These are phyloP conservation scores for Limnodromus scolopaceus DNA, from an alignment of 2,797 vertebrate species.

Conservation along the genomic window DNA sequence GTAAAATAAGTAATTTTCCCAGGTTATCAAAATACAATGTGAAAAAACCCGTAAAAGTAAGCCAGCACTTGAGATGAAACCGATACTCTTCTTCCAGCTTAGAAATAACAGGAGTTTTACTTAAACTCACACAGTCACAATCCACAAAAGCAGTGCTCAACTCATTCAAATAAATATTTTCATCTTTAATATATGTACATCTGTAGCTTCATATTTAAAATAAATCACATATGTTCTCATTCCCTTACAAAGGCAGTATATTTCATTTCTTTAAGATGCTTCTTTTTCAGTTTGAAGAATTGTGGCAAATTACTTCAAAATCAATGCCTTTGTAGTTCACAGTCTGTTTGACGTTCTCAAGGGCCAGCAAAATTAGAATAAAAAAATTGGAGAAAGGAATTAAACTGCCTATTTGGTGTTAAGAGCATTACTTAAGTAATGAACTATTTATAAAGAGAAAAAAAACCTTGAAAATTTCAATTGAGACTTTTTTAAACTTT, in stretches of 20 bases:
- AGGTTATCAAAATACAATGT: background rate
- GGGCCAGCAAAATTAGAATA: background rate
- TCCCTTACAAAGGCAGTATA: background rate
- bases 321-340: background rate
- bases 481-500: background rate
- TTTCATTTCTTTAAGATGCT: background rate
- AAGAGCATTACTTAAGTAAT: background rate
- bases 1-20: background rate
- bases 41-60: background rate
- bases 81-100: background rate
- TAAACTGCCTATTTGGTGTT: background rate
- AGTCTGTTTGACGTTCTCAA: background rate
- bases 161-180: background rate
- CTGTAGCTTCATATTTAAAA: background rate
- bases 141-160: background rate
- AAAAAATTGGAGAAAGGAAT: background rate
- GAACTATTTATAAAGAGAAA: slow-evolving; percentile 55
- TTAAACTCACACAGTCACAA: background rate
- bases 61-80: background rate
- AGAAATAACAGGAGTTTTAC: background rate
- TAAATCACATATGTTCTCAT: background rate
- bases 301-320: background rate
- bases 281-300: background rate
- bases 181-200: background rate
- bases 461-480: slow-evolving; percentile 37